Percentiles rank a stretch among this genome's conserved stretches.
These are phyloP conservation scores for Anas acuta DNA, from an alignment of 2,797 vertebrate genomes.

Conservation along the genomic window DNA sequence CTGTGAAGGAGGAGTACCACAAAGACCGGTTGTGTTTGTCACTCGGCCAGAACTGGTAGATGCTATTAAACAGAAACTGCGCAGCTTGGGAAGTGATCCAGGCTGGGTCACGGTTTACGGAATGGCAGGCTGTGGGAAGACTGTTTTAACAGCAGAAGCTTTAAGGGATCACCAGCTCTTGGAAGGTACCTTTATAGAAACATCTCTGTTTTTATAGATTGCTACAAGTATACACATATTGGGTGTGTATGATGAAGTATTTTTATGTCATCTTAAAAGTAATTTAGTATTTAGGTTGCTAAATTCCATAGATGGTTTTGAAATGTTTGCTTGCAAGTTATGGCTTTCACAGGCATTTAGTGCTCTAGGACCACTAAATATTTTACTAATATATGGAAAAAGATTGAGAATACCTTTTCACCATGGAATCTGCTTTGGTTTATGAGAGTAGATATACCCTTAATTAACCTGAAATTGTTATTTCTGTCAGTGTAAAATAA, in stretches of 20 bases:
- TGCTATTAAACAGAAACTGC: conserved; percentile 85
- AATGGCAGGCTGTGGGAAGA: conserved; percentile 98
- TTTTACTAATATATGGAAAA: neutral
- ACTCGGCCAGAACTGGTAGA: conserved; percentile 84
- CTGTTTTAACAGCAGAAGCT: conserved; percentile 93
- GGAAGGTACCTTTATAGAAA: conserved; percentile 78
- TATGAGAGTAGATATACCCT: neutral
- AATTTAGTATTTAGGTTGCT: neutral
- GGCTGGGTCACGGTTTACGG: conserved; percentile 96
- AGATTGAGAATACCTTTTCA: neutral
- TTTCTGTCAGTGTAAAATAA: neutral
- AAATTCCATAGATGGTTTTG: neutral
- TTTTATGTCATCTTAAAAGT: neutral
- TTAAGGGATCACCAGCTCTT: conserved; percentile 87
- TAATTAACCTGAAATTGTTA: neutral
- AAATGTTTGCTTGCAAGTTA: neutral
- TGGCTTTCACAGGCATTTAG: neutral
- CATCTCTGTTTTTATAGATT: neutral
- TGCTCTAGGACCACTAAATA: neutral
- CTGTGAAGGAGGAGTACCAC: conserved; percentile 94
- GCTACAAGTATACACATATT: accelerated
- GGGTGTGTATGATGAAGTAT: neutral
- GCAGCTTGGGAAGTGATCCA: conserved; percentile 78
- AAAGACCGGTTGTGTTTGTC: conserved; percentile 94
- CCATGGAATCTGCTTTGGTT: neutral